These are phyloP conservation scores for Pteria penguin DNA, from an alignment of 2,888 invertebrate genomes.

Conservation along the genomic window DNA sequence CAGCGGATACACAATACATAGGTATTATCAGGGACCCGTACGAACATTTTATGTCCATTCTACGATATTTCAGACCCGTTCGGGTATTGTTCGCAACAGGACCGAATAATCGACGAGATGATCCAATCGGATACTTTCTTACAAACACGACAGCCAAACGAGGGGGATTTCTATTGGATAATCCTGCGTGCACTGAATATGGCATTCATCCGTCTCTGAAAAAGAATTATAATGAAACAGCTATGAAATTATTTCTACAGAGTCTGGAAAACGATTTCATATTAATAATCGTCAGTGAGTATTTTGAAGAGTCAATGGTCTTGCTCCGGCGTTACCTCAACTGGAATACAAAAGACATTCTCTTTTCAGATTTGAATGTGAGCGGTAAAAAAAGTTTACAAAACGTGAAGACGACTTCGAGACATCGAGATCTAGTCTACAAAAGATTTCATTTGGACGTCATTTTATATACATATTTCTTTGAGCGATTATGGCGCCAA, in stretches of 20 bases:
- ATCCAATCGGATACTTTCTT: not conserved
- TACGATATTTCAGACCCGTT: not conserved
- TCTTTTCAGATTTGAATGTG: not conserved
- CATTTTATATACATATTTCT: constrained; percentile 14
- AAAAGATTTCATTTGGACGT: not conserved
- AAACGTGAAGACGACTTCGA: not conserved
- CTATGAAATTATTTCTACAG: not conserved
- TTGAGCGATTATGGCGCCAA: constrained; percentile 10
- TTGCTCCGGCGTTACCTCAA: not conserved
- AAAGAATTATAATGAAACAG: not conserved
- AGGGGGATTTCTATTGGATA: not conserved
- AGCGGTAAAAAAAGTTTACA: not conserved
- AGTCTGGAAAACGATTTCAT: not conserved
- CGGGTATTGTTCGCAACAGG: not conserved
- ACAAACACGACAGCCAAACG: not conserved
- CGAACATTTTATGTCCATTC: not conserved
- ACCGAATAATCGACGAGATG: no score
- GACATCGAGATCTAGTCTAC: not conserved
- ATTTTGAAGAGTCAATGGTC: not conserved
- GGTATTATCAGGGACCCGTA: not conserved
- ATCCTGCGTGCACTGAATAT: not conserved
- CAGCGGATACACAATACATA: not conserved
- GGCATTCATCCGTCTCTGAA: not conserved
- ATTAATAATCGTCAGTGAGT: not conserved
- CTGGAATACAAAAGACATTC: not conserved